These are phyloP conservation scores for Diprion similis DNA, from an alignment of 1,140 invertebrate species.

Conservation along the genomic window DNA sequence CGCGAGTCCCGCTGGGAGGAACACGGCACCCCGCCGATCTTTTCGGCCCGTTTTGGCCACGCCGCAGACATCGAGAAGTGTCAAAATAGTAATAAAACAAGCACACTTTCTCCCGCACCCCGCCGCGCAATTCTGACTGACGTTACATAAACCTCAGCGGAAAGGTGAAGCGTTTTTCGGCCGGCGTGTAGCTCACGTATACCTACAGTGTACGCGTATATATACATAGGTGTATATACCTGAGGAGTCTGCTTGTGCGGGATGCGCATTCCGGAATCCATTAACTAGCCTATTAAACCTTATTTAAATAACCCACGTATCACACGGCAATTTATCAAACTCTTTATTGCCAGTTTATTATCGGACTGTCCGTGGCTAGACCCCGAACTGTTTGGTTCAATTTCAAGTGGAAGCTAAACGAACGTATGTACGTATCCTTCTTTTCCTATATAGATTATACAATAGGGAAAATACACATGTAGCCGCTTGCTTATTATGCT, in stretches of 20 bases:
- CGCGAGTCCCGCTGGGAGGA: constrained; percentile 23
- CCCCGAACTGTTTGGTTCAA: neutral
- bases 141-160: neutral
- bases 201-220: neutral
- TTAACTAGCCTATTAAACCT: constrained; percentile 6
- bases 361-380: neutral
- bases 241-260: constrained; percentile 6
- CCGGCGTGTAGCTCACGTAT: neutral
- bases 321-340: neutral
- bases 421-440: neutral
- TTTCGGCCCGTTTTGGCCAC: constrained; percentile 38
- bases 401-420: neutral
- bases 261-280: neutral
- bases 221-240: neutral
- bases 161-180: neutral
- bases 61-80: constrained; percentile 47
- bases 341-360: neutral
- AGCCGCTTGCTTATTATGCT: too few relatives aligned
- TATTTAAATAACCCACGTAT: neutral
- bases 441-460: too few relatives aligned
- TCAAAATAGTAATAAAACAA: constrained; percentile 52
- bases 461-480: too few relatives aligned
- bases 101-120: constrained; percentile 24
- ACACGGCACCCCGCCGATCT: constrained; percentile 50
- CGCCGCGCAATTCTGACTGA: constrained; percentile 13